A percentile compares a stretch with the other conserved stretches of the same genome.
Evolutionary conservation across 2,113 vertebrate species (phyloP).

Genomic region (Nestor notabilis): DNA sequence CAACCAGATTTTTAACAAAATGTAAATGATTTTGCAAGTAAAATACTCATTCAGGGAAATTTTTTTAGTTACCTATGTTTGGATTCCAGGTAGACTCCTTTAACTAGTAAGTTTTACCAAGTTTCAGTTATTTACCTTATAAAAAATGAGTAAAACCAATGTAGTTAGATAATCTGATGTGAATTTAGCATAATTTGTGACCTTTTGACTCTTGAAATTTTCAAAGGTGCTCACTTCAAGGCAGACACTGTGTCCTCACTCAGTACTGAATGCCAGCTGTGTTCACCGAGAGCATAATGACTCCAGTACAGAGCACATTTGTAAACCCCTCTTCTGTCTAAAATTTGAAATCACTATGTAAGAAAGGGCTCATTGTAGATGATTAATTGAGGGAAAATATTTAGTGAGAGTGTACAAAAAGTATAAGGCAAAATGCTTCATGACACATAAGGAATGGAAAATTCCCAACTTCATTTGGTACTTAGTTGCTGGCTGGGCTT

Average conservation of each 20-base stretch:
- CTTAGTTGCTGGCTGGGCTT: not conserved
- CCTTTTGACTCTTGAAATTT: not conserved
- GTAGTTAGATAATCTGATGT: not conserved
- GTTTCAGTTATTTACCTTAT: not conserved
- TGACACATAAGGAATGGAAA: not conserved
- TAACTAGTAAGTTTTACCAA: not conserved
- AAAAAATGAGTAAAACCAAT: not conserved
- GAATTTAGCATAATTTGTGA: not conserved
- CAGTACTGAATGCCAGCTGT: not conserved
- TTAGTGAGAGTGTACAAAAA: not conserved
- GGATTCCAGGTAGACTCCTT: not conserved
- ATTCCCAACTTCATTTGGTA: not conserved
- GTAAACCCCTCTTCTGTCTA: not conserved
- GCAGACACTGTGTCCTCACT: not conserved
- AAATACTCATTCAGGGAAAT: not conserved
- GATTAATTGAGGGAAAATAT: not conserved
- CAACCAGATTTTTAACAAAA: not conserved
- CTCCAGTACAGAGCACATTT: not conserved
- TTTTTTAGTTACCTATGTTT: not conserved
- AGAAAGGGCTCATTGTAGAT: conserved; percentile 8
- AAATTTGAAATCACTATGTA: not conserved
- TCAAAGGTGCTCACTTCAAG: not conserved
- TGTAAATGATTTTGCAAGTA: not conserved
- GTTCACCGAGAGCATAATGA: not conserved
- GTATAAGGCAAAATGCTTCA: not conserved